Base-by-base conservation (phyloP, 2,797 vertebrate genomes). In the Alfaro cultratus region DNA sequence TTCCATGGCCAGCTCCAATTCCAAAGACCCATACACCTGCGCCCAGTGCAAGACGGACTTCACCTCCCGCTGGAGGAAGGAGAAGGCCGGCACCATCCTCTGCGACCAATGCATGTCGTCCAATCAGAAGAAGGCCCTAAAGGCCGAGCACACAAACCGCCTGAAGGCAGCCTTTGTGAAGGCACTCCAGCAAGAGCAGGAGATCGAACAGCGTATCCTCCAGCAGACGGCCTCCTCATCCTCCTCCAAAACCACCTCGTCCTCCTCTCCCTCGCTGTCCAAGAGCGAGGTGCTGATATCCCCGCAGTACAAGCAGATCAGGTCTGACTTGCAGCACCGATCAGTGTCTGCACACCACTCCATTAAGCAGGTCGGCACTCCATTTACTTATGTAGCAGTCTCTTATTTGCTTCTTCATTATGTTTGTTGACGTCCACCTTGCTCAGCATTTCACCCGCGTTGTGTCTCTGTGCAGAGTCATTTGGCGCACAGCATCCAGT, bases 21-120 rank as follows among this genome's bases (percentile, higher is more conserved):
- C 96, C 67, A 98, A 97, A 72, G 99, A 99, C 92, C 99, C 99
- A 76, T 97, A 97, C 85, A 96, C 96, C 84, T 99, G 99, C 15
- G 95, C 96, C 34, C 98, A 99, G 94, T 99, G 99, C 93, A 98
- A 98, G 96, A 99, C 99, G 0, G 99, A 99, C 95, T 99, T 99
- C 94, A 99, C 99, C 2, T 98, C 98, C 88, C 98, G 98, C 86
- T 99, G 99, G 99, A 96, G 99, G 86, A 98, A 98, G 86, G 98
- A 99, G 88, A 99, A 99, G 92, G 94, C 96, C 0, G 98, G 97
- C 47, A 94, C 95, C 87, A 94, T 99, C 80, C 97, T 99, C 94
- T 99, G 99, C 16, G 98, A 99, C 92, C 98, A 97, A 71, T 99
- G 99, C 91, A 99, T 99, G 97, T 97, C 98, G 0, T 98, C 98